A percentile compares a stretch with the other conserved stretches of the same genome.
Evolutionary conservation across 2,888 invertebrate species (phyloP).

Genomic region (Elysia crispata): DNA sequence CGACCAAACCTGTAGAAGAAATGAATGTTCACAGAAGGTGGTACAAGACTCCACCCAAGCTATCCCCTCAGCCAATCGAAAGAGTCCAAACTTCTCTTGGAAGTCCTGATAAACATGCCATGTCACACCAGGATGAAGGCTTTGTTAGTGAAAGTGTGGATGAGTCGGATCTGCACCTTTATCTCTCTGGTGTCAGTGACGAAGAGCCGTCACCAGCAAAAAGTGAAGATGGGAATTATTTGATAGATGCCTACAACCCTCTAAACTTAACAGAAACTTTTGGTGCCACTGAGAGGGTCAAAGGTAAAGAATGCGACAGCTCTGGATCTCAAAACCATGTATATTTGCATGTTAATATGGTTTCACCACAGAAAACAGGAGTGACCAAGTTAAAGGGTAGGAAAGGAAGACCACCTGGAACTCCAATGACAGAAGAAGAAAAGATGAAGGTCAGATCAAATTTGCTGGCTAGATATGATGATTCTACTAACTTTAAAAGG

Average conservation of each 20-base stretch:
- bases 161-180: conserved; percentile 44
- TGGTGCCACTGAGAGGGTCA: background rate
- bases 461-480: background rate
- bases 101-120: no score
- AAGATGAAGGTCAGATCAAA: conserved; percentile 2
- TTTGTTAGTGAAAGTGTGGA: conserved; percentile 43
- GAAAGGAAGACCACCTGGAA: conserved; percentile 41
- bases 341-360: background rate
- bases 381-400: conserved; percentile 41
- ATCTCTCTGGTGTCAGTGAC: conserved; percentile 45
- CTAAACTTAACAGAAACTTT: no score
- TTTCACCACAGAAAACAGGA: background rate
- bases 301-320: background rate
- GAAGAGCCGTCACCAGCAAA: conserved; percentile 39
- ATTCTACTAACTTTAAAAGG: background rate
- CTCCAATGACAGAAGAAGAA: conserved; percentile 44
- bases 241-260: background rate
- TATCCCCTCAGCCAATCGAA: conserved; percentile 36
- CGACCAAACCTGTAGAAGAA: no score
- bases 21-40: background rate
- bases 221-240: background rate
- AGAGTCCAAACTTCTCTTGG: no score
- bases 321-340: background rate
- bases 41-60: conserved; percentile 35
- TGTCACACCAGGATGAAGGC: conserved; percentile 13